Base-by-base conservation (phyloP, 2,113 vertebrate species). In the Amphiprion percula region DNA sequence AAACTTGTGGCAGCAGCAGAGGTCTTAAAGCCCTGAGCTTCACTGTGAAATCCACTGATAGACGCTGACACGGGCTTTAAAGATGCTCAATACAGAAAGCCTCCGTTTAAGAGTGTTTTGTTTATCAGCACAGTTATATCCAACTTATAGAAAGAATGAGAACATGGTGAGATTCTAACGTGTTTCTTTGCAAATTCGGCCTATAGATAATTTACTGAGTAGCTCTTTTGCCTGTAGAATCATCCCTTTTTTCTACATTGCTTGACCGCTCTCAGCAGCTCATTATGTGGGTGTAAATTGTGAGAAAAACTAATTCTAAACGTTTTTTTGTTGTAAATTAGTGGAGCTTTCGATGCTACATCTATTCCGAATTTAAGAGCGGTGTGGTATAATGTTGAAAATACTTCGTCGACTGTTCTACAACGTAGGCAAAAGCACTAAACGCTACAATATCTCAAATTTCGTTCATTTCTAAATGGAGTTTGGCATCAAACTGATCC, bases 351-450 rank as follows among this genome's bases (percentile, higher is more conserved):
- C 63, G 1, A 24, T 33, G 6, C 50, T 10, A 0, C 0, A 63
- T 11, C 1, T 2, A 12, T 14, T 52, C 69, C 56, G 66, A 62
- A 61, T 56, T 24, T 16, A 66, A 7, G 0, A 53, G 0, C 1
- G 0, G 0, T 3, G 9, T 30, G 1, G 47, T 28, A 49, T 19
- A 30, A 68, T 26, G 2, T 0, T 1, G 0, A 0, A 0, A 0
- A 6, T 1, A n/a, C 15, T 0, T 28, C 2, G 0, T n/a, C 14
- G 4, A 26, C 0, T 19, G 5, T 28, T 19, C 16, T 56, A 37
- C 0, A 5, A 1, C 5, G 16, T 49, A 30, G 1, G 12, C 0
- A 49, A 41, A 0, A 30, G 12, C 5, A 5, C 41, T 46, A 1
- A 49, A 64, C 74, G 44, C 16, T 14, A 1, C 1, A 14, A 1